Conservation (phyloP, 2,888 invertebrate genomes). For the Rhamphomyia laevipes region DNA sequence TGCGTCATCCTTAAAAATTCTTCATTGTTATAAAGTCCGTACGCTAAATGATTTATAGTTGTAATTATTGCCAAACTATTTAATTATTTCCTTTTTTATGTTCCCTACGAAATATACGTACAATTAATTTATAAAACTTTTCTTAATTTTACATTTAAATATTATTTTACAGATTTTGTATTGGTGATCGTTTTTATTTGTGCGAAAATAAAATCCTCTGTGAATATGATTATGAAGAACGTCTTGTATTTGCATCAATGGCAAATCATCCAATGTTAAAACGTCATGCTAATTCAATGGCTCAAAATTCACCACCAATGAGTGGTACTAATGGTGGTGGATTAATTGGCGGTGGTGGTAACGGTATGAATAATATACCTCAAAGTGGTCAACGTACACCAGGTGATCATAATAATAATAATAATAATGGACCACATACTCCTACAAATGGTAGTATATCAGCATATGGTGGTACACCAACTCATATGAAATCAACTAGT, state of each 20-base stretch:
- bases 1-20: no score
- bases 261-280: conserved; percentile 65
- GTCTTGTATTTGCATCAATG: conserved; percentile 91
- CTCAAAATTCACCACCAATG: conserved; percentile 29
- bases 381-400: conserved; percentile 32
- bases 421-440: conserved; percentile 32
- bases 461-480: conserved; percentile 27
- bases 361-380: conserved; percentile 12
- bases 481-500: conserved; percentile 38
- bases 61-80: no score
- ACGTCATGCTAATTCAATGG: conserved; percentile 34
- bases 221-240: conserved; percentile 95
- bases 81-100: no score
- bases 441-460: conserved; percentile 30
- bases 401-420: conserved; percentile 33
- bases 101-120: no score
- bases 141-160: no score
- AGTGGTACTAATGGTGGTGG: conserved; percentile 24
- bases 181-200: conserved; percentile 92
- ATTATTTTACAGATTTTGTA: conserved; percentile 74
- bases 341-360: conserved; percentile 19
- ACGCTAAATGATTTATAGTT: no score
- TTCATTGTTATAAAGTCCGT: no score
- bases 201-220: conserved; percentile 97
- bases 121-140: no score